Percentiles rank a stretch among this genome's conserved stretches.
Conservation (phyloP, 2,113 vertebrate species). For the Scopus umbretta region DNA sequence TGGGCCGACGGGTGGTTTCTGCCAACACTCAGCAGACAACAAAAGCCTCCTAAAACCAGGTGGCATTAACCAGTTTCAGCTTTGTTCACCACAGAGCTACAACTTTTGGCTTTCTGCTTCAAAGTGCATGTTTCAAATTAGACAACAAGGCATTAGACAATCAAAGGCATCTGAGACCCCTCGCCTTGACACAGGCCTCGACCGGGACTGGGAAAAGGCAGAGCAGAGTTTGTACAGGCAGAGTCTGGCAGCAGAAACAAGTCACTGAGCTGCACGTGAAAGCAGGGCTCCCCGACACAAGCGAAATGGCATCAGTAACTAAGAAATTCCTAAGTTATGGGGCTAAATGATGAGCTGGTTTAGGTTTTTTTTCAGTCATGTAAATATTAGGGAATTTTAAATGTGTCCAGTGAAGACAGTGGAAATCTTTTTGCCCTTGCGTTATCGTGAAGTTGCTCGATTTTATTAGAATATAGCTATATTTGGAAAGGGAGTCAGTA, state of each 20-base stretch:
- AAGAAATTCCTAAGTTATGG: fast-evolving
- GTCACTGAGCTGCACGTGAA: fast-evolving
- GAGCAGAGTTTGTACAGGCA: not conserved
- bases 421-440: not conserved
- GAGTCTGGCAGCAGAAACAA: not conserved
- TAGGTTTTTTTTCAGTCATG: not conserved
- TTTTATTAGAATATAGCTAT: not conserved
- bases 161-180: not conserved
- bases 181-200: not conserved
- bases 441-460: not conserved
- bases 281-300: not conserved
- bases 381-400: not conserved
- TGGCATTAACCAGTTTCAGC: not conserved
- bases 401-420: not conserved
- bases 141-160: not conserved
- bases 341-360: not conserved
- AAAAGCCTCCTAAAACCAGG: not conserved
- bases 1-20: not conserved
- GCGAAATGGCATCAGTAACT: not conserved
- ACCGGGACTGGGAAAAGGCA: not conserved
- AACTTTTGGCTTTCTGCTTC: not conserved
- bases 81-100: not conserved
- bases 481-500: conserved; percentile 11
- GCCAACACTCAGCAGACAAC: not conserved
- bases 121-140: not conserved